Conservation (phyloP, 2,113 vertebrate species). For the Piprites chloris region DNA sequence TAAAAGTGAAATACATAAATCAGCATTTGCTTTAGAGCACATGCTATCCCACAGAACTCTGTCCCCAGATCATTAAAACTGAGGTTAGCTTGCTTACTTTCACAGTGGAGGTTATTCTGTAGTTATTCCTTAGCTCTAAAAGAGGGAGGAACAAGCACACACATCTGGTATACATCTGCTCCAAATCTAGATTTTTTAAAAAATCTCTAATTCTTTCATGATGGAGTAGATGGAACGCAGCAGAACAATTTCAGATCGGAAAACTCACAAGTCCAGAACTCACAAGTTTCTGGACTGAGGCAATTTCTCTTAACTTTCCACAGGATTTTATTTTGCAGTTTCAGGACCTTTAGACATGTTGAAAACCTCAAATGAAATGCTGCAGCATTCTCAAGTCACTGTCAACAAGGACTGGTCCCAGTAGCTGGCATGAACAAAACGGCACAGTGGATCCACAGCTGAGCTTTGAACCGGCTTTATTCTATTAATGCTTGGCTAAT, state of each 20-base stretch:
- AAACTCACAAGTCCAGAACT: too few relatives aligned
- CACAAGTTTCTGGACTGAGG: neutral
- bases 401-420: neutral
- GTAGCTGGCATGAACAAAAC: neutral
- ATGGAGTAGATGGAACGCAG: neutral
- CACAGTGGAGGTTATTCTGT: neutral
- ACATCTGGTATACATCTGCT: neutral
- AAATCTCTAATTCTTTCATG: neutral
- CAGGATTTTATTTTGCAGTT: neutral
- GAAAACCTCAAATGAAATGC: neutral
- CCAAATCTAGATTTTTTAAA: neutral
- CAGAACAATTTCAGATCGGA: neutral
- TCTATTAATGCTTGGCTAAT: neutral
- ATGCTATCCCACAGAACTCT: neutral
- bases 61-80: neutral
- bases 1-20: neutral
- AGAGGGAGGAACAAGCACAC: neutral
- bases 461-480: neutral
- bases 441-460: neutral
- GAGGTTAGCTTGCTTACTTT: neutral
- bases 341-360: neutral
- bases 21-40: neutral
- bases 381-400: neutral
- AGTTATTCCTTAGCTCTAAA: neutral
- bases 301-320: neutral